Conservation (phyloP, 2,888 invertebrate species). For the Brachynemurus nebulosus region DNA sequence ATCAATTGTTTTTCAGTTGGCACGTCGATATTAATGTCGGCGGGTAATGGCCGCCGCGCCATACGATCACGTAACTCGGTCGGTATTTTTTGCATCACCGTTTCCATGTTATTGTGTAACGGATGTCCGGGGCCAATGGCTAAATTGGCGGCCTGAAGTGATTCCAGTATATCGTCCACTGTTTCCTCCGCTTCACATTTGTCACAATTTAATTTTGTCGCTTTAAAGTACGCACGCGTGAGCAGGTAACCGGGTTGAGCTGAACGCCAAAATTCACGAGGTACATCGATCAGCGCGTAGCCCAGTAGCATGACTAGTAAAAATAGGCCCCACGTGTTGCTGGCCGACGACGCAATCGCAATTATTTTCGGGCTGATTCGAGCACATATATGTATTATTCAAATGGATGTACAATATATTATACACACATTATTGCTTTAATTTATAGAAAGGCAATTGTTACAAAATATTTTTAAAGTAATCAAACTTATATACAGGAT, state of each 20-base stretch:
- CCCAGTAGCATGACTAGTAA: constrained; percentile 82
- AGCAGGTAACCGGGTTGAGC: constrained; percentile 74
- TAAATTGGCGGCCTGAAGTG: constrained; percentile 67
- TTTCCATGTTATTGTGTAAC: constrained; percentile 68
- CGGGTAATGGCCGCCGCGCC: constrained; percentile 43
- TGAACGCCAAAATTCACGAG: constrained; percentile 80
- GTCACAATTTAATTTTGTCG: constrained; percentile 86
- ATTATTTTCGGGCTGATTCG: constrained; percentile 65
- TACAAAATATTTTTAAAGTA: too few relatives aligned
- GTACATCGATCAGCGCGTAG: constrained; percentile 93
- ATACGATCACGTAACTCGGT: constrained; percentile 61
- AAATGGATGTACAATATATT: too few relatives aligned
- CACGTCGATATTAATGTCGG: constrained; percentile 45
- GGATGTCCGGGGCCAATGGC: constrained; percentile 64
- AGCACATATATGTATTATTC: too few relatives aligned
- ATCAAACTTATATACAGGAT: too few relatives aligned
- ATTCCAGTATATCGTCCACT: constrained; percentile 90
- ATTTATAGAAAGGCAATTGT: too few relatives aligned
- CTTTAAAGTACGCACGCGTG: constrained; percentile 81
- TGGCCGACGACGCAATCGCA: constrained; percentile 94
- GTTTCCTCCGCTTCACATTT: constrained; percentile 96
- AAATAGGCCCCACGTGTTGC: constrained; percentile 98
- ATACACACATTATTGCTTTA: not conserved
- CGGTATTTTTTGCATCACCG: constrained; percentile 79
- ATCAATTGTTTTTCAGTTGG: constrained; percentile 78